Evolutionary conservation across 2,113 vertebrate species (phyloP), one percentile per base, ranked within the genome.

Genomic region (Leucopsar rothschildi): DNA sequence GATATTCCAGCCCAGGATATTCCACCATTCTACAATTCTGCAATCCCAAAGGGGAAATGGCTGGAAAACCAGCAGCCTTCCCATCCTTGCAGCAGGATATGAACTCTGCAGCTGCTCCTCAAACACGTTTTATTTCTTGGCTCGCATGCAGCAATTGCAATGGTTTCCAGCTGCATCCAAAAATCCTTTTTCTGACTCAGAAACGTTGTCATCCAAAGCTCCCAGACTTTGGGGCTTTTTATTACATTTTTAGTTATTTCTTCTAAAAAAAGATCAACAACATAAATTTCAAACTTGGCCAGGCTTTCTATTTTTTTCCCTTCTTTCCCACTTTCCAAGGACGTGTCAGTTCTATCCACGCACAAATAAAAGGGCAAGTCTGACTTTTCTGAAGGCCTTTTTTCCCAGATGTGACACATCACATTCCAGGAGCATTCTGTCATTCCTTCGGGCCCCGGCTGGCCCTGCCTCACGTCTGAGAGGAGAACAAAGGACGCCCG

Each of bases 391-490:
- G 78, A 57, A 93, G 71, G 29, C 52, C 79, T 81, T 47, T 65
- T 47, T 65, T 69, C 1, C 95, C 97, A 97, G 95, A 96, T 92
- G 97, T 95, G 95, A 95, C 87, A 81, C 56, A 64, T 56, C 7
- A 50, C 97, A 97, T 98, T 97, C 97, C 97, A 50, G 72, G 40
- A 0, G 40, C 78, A 39, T 95, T 81, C 77, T 16, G 82, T 97
- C 96, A 97, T 4, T 11, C 63, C 93, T 87, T 47, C 28, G 8
- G 88, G 57, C 86, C 86, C 78, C 61, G 25, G 87, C 63, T 81
- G 47, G 76, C 80, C 95, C 31, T 24, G 75, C 75, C 88, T 65
- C 8, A 14, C 33, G 33, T 61, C 83, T 84, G 18, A 39, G 68
- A 70, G 82, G 52, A 88, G 92, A 95, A 93, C 91, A 92, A 96